Conservation (phyloP, 1,140 invertebrate species). For the Drosophila prosaltans region DNA sequence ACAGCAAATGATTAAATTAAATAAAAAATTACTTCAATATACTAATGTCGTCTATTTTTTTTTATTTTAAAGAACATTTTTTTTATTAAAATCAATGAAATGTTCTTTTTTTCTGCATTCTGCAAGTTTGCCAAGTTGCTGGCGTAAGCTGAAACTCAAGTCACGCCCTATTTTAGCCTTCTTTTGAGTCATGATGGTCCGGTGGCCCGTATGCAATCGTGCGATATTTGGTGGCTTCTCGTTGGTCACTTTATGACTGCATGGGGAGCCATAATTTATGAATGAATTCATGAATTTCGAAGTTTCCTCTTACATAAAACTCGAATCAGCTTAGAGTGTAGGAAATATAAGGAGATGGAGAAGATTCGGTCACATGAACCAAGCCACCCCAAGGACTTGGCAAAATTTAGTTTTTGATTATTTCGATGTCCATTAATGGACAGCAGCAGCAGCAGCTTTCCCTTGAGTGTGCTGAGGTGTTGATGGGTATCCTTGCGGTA, state of each 20-base stretch:
- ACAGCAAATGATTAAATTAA: not conserved
- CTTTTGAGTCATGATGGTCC: slow-evolving; percentile 10
- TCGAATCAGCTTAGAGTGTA: slow-evolving; percentile 55
- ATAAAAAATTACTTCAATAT: too few species aligned
- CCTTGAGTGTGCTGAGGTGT: slow-evolving; percentile 49
- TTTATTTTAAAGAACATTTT: too few species aligned
- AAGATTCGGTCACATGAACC: slow-evolving; percentile 40
- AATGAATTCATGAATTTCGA: slow-evolving; percentile 80
- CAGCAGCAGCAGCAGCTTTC: slow-evolving; percentile 34
- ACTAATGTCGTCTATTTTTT: too few species aligned
- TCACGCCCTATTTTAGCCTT: slow-evolving; percentile 19
- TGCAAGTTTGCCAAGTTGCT: slow-evolving; percentile 17
- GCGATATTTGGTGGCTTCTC: slow-evolving; percentile 72
- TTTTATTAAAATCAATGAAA: slow-evolving; percentile 1
- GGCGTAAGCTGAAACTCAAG: slow-evolving; percentile 43
- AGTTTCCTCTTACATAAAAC: slow-evolving; percentile 46
- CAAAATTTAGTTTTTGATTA: slow-evolving; percentile 79
- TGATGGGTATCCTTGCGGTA: slow-evolving; percentile 19
- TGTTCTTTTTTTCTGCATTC: not conserved
- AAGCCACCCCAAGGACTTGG: slow-evolving; percentile 40
- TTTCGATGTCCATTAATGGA: slow-evolving; percentile 79
- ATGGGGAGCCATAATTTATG: slow-evolving; percentile 78
- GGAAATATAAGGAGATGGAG: slow-evolving; percentile 5
- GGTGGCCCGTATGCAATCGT: slow-evolving; percentile 66
- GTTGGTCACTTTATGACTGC: slow-evolving; percentile 73